These are phyloP conservation scores for Spatulosminthurus flaviceps DNA, from an alignment of 2,888 invertebrate genomes.

Conservation along the genomic window DNA sequence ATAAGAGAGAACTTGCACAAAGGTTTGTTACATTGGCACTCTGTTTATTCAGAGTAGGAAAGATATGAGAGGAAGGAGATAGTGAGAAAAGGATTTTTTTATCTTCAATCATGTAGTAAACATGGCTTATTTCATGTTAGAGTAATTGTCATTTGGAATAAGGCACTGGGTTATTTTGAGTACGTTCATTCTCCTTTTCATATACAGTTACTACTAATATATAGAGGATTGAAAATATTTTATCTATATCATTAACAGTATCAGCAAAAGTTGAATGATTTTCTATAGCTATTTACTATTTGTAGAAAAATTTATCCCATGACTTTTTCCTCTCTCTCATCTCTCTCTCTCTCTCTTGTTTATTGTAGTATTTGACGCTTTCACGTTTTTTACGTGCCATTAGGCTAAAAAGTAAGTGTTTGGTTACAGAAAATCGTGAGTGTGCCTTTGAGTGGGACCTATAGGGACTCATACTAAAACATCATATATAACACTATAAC, in stretches of 20 bases:
- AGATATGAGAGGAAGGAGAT: too few relatives aligned
- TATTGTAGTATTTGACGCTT: constrained; percentile 4
- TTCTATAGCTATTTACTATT: not conserved
- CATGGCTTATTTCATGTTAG: not conserved
- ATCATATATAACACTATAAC: not conserved
- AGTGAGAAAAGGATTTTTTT: not conserved
- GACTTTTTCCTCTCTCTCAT: too few relatives aligned
- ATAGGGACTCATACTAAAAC: not conserved
- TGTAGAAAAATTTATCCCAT: not conserved
- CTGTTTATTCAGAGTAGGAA: constrained; percentile 3
- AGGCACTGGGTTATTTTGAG: not conserved
- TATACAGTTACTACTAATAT: too few relatives aligned
- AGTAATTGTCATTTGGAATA: not conserved
- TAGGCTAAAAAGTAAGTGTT: not conserved
- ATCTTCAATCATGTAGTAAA: not conserved
- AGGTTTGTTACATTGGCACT: too few relatives aligned
- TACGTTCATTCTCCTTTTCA: not conserved
- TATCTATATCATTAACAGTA: not conserved
- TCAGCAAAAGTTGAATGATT: not conserved
- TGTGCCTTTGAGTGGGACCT: not conserved
- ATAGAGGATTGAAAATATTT: not conserved
- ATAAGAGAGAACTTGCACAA: too few relatives aligned
- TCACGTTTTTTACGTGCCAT: not conserved
- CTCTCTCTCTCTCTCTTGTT: not conserved
- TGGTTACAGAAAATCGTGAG: not conserved